Evolutionary conservation across 2,797 vertebrate species (phyloP).

Genomic region (Poeciliopsis presidionis): DNA sequence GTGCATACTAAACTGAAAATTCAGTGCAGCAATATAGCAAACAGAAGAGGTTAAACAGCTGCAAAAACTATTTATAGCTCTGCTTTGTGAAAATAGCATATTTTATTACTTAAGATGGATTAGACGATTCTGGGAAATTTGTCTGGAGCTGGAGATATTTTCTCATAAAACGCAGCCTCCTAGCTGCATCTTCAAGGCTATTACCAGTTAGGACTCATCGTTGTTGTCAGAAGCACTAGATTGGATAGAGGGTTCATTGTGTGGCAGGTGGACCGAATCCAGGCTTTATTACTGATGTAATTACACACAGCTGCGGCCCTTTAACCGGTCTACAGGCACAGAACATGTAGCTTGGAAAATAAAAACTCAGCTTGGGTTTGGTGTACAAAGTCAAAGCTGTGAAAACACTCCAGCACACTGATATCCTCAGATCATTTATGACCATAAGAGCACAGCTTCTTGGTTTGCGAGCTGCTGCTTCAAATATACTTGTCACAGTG

Average conservation of each 20-base stretch:
- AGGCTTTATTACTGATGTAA: constrained; percentile 82
- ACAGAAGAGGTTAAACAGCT: background rate
- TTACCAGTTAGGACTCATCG: constrained; percentile 63
- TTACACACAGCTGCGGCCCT: constrained; percentile 83
- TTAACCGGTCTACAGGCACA: constrained; percentile 30
- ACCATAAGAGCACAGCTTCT: constrained; percentile 19
- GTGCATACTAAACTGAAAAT: background rate
- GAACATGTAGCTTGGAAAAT: constrained; percentile 35
- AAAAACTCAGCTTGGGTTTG: constrained; percentile 31
- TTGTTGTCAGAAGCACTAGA: constrained; percentile 63
- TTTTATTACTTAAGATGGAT: constrained; percentile 55
- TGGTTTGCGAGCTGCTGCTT: constrained; percentile 19
- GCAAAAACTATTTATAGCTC: background rate
- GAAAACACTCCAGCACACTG: constrained; percentile 40
- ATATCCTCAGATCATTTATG: constrained; percentile 30
- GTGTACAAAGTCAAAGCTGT: constrained; percentile 25
- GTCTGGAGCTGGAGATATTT: constrained; percentile 60
- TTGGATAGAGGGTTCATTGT: constrained; percentile 71
- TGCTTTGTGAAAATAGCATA: constrained; percentile 17
- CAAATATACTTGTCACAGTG: constrained; percentile 34
- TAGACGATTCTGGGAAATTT: constrained; percentile 68
- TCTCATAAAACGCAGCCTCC: constrained; percentile 56
- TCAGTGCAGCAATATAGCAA: background rate
- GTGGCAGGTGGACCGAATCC: constrained; percentile 82
- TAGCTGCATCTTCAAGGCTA: constrained; percentile 67